Percentiles rank a stretch among this genome's conserved stretches.
phyloP scores from a whole-genome alignment of 2,888 invertebrate species.

The Blomia tropicalis region DNA sequence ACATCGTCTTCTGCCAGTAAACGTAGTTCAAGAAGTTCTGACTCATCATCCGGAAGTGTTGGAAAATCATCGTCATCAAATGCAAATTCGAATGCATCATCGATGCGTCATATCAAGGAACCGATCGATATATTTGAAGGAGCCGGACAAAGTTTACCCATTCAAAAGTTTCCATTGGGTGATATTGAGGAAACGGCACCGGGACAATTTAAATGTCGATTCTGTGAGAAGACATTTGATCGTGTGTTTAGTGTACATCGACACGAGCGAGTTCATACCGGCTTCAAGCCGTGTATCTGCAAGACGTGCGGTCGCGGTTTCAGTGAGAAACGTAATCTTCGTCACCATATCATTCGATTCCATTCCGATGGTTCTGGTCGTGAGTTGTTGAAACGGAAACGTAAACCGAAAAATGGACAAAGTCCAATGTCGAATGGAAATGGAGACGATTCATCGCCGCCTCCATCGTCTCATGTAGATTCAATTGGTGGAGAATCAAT shows the following conservation, averaged over 20 bases:
- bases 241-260: slow-evolving; percentile 35
- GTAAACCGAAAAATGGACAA: slow-evolving; percentile 27
- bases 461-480: too few relatives aligned
- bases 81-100: neutral
- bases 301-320: slow-evolving; percentile 36
- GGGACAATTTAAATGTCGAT: slow-evolving; percentile 32
- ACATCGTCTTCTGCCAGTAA: neutral
- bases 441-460: neutral
- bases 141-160: slow-evolving; percentile 7
- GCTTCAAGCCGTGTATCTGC: slow-evolving; percentile 36
- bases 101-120: slow-evolving; percentile 1
- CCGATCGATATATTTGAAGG: slow-evolving; percentile 11
- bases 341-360: slow-evolving; percentile 36
- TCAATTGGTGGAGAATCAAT: neutral
- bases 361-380: slow-evolving; percentile 32
- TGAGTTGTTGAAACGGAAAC: slow-evolving; percentile 26
- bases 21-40: neutral
- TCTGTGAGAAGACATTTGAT: slow-evolving; percentile 36
- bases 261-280: slow-evolving; percentile 37
- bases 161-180: slow-evolving; percentile 23
- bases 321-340: slow-evolving; percentile 35
- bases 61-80: neutral
- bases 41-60: neutral
- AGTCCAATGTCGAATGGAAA: neutral
- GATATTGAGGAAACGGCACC: slow-evolving; percentile 27